Percentiles rank a stretch among this genome's conserved stretches.
Conservation (phyloP, 1,140 invertebrate genomes). For the Aphaenogaster floridana region DNA sequence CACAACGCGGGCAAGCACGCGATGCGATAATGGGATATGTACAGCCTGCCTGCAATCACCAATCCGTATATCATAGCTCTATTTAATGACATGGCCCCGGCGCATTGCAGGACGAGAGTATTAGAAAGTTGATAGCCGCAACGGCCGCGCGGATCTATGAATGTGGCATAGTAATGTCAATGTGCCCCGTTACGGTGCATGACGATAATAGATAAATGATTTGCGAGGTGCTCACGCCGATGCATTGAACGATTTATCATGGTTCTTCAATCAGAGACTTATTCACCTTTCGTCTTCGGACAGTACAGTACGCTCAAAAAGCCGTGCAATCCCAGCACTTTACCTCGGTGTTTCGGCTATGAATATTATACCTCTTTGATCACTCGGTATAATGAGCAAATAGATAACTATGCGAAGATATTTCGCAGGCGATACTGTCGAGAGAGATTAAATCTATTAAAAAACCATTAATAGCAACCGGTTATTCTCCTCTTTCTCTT, state of each 20-base stretch:
- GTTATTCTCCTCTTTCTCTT: background rate
- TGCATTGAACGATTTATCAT: conserved; percentile 49
- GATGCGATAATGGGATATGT: conserved; percentile 31
- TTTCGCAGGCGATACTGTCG: conserved; percentile 2
- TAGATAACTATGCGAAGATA: background rate
- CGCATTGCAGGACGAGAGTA: conserved; percentile 46
- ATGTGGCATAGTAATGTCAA: conserved; percentile 60
- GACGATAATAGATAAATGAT: conserved; percentile 50
- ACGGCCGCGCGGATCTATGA: conserved; percentile 36
- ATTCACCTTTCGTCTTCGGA: conserved; percentile 23
- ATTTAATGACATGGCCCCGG: conserved; percentile 49
- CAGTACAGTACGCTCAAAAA: background rate
- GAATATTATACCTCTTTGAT: background rate
- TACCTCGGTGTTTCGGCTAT: background rate
- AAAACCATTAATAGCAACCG: conserved; percentile 12
- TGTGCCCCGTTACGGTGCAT: conserved; percentile 8
- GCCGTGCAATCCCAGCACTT: background rate
- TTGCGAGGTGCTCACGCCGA: conserved; percentile 3
- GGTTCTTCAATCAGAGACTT: conserved; percentile 16
- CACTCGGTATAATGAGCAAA: background rate
- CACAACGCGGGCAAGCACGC: conserved; percentile 14
- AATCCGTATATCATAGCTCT: conserved; percentile 34
- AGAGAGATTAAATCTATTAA: background rate
- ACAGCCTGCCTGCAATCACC: background rate
- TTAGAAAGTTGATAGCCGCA: conserved; percentile 62